Conservation (phyloP, 92 coral and sea anemone genomes). For the Montipora capitata region DNA sequence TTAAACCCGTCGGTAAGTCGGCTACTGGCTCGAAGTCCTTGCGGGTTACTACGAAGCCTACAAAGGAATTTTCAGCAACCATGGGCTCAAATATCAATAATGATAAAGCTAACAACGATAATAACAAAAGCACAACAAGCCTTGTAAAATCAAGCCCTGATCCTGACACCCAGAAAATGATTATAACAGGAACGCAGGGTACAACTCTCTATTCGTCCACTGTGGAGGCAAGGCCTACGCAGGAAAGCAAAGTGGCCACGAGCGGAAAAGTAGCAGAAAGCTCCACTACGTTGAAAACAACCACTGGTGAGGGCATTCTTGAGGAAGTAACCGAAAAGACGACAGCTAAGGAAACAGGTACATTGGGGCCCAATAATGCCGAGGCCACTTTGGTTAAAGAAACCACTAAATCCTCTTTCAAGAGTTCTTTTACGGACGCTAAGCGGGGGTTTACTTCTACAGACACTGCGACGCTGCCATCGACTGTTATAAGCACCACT, state of each 20-base stretch:
- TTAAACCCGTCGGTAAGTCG: background rate
- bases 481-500: background rate
- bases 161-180: background rate
- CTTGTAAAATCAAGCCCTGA: background rate
- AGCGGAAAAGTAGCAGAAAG: background rate
- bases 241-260: background rate
- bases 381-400: background rate
- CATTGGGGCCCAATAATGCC: background rate
- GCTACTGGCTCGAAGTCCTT: background rate
- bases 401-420: background rate
- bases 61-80: background rate
- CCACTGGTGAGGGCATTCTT: background rate
- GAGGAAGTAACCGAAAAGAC: background rate
- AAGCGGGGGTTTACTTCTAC: background rate
- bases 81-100: background rate
- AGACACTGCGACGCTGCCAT: background rate
- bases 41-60: background rate
- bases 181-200: background rate
- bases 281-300: background rate
- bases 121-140: background rate
- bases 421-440: background rate
- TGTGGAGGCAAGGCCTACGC: background rate
- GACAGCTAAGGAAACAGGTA: background rate
- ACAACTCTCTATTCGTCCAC: background rate
- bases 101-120: background rate